Evolutionary conservation across 1,140 invertebrate genomes (phyloP).

Genomic region (Lethocerus indicus): DNA sequence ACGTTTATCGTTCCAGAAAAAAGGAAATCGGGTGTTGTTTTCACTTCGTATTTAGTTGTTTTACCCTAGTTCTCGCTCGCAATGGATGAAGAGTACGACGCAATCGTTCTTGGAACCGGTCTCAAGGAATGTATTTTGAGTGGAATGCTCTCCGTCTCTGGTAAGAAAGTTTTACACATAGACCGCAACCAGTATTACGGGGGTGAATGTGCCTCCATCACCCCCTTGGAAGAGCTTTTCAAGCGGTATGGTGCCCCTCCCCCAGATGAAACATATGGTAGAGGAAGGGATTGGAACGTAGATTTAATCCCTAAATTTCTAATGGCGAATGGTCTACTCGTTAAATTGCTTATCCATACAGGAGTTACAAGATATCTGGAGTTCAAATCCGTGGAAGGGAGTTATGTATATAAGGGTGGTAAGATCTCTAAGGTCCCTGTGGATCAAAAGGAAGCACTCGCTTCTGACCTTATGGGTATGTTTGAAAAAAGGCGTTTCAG

Average conservation of each 20-base stretch:
- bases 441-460: constrained; percentile 96
- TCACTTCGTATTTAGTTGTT: constrained; percentile 2
- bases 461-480: constrained; percentile 95
- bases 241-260: constrained; percentile 63
- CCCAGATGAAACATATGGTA: constrained; percentile 72
- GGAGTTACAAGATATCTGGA: constrained; percentile 98
- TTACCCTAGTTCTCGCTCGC: background rate
- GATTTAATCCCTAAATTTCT: constrained; percentile 99
- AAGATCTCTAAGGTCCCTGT: constrained; percentile 99
- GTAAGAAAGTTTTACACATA: constrained; percentile 98
- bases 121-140: constrained; percentile 99
- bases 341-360: constrained; percentile 96
- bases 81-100: constrained; percentile 99
- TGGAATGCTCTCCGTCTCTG: constrained; percentile 95
- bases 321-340: constrained; percentile 97
- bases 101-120: constrained; percentile 95
- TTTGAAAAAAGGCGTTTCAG: constrained; percentile 97
- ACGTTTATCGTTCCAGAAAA: constrained; percentile 12
- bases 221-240: constrained; percentile 92
- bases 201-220: constrained; percentile 97
- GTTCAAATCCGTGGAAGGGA: constrained; percentile 98
- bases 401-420: constrained; percentile 96
- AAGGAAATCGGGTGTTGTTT: constrained; percentile 5
- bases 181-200: constrained; percentile 99
- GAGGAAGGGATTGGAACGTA: constrained; percentile 97